A percentile compares a stretch with the other conserved stretches of the same genome.
Conservation (phyloP, 2,113 vertebrate species). For the Boulengeromyrus knoepffleri region DNA sequence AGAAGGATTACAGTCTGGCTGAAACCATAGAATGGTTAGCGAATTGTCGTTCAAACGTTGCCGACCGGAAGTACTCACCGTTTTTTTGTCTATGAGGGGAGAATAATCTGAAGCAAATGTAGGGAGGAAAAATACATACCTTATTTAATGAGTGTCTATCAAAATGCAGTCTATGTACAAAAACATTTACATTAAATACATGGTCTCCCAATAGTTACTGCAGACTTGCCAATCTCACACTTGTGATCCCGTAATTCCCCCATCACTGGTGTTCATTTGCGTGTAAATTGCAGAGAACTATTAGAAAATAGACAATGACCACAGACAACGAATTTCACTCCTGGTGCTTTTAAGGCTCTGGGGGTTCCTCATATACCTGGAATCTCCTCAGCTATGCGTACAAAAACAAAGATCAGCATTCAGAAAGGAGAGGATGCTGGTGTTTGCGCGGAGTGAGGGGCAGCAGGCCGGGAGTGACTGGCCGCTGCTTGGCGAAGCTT, state of each 20-base stretch:
- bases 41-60: neutral
- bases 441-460: neutral
- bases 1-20: neutral
- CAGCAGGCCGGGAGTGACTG: neutral
- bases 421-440: neutral
- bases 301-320: neutral
- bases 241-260: neutral
- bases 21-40: neutral
- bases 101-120: neutral
- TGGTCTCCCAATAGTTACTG: neutral
- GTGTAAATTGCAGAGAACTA: neutral
- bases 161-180: slow-evolving; percentile 53
- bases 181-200: slow-evolving; percentile 65
- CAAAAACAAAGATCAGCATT: neutral
- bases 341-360: neutral
- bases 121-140: neutral
- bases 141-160: neutral
- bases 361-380: neutral
- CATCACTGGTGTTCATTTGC: neutral
- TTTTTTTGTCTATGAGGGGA: neutral
- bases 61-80: neutral
- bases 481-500: neutral
- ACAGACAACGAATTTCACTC: neutral
- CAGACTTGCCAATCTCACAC: neutral
- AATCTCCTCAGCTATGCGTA: neutral